Percentiles rank a stretch among this genome's conserved stretches.
Conservation (phyloP, 1,140 invertebrate species). For the Drosophila serrata region DNA sequence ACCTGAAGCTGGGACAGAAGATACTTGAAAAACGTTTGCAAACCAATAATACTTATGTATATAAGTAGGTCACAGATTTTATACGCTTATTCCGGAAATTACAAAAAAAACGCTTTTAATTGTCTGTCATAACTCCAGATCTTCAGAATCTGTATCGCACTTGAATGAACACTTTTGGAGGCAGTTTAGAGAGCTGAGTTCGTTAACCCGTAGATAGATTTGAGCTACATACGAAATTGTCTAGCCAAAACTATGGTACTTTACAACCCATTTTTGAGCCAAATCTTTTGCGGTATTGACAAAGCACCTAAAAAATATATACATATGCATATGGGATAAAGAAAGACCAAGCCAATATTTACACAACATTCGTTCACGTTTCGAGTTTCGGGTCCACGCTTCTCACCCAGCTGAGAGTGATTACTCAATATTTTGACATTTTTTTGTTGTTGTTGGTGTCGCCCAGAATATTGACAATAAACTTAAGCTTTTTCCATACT, state of each 20-base stretch:
- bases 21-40: background rate
- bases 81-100: background rate
- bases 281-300: conserved; percentile 69
- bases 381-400: conserved; percentile 54
- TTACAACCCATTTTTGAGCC: conserved; percentile 51
- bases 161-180: conserved; percentile 26
- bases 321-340: conserved; percentile 15
- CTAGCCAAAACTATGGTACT: conserved; percentile 41
- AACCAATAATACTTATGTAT: background rate
- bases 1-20: background rate
- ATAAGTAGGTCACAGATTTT: conserved; percentile 6
- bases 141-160: background rate
- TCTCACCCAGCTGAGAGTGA: conserved; percentile 47
- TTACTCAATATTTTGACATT: conserved; percentile 84
- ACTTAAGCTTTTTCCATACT: conserved; percentile 78
- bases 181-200: conserved; percentile 44
- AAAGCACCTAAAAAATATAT: conserved; percentile 52
- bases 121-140: conserved; percentile 10
- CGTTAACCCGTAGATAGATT: conserved; percentile 58
- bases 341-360: conserved; percentile 67
- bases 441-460: conserved; percentile 38
- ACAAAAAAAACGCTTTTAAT: conserved; percentile 2
- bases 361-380: conserved; percentile 73
- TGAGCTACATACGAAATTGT: conserved; percentile 55
- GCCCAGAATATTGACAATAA: conserved; percentile 78